These are phyloP conservation scores for Aphyosemion australe DNA, from an alignment of 2,113 vertebrate species.

Conservation along the genomic window DNA sequence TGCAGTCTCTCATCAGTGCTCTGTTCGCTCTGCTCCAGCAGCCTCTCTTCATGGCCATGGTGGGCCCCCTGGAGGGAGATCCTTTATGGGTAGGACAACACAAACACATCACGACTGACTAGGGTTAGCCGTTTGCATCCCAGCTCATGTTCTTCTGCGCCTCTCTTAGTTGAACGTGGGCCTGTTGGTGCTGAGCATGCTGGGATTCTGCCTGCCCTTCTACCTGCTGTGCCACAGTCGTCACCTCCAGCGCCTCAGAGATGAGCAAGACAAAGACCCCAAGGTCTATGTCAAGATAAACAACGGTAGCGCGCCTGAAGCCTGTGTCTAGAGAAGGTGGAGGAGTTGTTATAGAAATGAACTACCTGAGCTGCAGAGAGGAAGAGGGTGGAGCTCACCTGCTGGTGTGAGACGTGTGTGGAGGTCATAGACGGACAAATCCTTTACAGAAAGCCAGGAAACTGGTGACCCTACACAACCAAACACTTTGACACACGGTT, in stretches of 20 bases:
- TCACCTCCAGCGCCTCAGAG: constrained; percentile 81
- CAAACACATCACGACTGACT: background rate
- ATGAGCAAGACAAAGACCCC: constrained; percentile 85
- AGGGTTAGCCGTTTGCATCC: background rate
- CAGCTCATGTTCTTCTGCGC: background rate
- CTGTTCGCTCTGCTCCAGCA: constrained; percentile 97
- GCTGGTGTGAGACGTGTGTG: background rate
- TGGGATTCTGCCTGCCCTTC: constrained; percentile 95
- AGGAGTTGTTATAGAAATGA: background rate
- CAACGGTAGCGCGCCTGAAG: constrained; percentile 83
- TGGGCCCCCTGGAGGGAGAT: constrained; percentile 90
- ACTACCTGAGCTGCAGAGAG: too few species aligned
- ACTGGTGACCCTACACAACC: constrained; percentile 23
- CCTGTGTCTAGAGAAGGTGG: constrained; percentile 82
- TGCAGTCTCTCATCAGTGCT: constrained; percentile 96
- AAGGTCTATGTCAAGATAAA: constrained; percentile 91
- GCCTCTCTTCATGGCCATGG: constrained; percentile 96
- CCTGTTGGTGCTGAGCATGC: constrained; percentile 85
- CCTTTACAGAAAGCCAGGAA: constrained; percentile 6
- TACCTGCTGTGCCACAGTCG: constrained; percentile 91
- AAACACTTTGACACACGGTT: constrained; percentile 43
- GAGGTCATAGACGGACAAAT: background rate
- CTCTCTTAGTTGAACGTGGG: constrained; percentile 92
- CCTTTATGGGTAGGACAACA: constrained; percentile 89
- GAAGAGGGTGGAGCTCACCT: background rate